Conservation (phyloP, 2,888 invertebrate genomes). For the Anagyrus pseudococci region DNA sequence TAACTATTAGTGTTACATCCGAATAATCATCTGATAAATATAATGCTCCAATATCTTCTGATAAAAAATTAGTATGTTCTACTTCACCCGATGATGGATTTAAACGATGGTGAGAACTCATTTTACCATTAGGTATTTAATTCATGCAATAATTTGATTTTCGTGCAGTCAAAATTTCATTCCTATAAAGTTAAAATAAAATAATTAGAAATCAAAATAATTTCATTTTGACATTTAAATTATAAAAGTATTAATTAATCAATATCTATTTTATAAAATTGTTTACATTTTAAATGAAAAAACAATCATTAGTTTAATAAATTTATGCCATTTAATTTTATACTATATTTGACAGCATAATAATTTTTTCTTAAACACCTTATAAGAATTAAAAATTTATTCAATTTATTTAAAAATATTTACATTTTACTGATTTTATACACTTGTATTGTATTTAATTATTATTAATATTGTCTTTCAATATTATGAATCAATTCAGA, state of each 20-base stretch:
- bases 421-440: too few species aligned
- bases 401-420: too few species aligned
- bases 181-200: background rate
- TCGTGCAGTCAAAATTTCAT: background rate
- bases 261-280: background rate
- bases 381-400: too few species aligned
- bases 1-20: slow-evolving; percentile 88
- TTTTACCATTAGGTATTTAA: slow-evolving; percentile 36
- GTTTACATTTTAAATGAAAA: background rate
- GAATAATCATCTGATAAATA: slow-evolving; percentile 89
- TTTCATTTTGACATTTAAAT: background rate
- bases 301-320: too few species aligned
- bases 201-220: background rate
- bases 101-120: slow-evolving; percentile 57
- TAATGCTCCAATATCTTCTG: slow-evolving; percentile 84
- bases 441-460: too few species aligned
- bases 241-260: background rate
- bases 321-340: too few species aligned
- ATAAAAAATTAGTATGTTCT: slow-evolving; percentile 75
- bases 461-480: too few species aligned
- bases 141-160: background rate
- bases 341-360: too few species aligned
- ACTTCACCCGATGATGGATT: slow-evolving; percentile 66
- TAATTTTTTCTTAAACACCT: too few species aligned
- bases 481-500: too few species aligned